Base-by-base conservation (phyloP, 1,140 invertebrate genomes). In the Trichonephila clavipes region DNA sequence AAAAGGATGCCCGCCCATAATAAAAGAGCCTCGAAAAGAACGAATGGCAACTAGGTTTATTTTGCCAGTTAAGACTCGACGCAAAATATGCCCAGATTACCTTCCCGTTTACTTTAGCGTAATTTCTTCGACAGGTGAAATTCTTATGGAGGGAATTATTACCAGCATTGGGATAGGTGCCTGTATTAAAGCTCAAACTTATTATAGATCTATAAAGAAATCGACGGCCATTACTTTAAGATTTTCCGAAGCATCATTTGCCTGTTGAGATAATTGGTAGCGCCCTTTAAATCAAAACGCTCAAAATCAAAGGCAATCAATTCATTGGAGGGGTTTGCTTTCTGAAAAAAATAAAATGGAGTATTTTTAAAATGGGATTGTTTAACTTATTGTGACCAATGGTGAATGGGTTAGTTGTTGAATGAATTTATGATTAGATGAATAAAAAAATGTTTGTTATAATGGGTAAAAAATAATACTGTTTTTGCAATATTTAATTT, bases 1-100 rank as follows among this genome's bases (percentile, higher is more conserved):
- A 93, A 88, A 88, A 93, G 91, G 91, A 92, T 92, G 91, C 77
- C 59, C 24, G 58, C 61, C 91, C 91, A 69, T 92, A 92, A 92
- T 92, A 92, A 92, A 92, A 92, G 82, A 92, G 87, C n/a, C 85
- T 8, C 18, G 62, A 81, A 34, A 34, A 51, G 77, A 40, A 66
- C 58, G 69, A 83, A 82, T 61, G 77, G 34, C 72, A 83, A 62
- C 81, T 85, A 66, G 82, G 34, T 85, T 91, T 85, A 85, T 90
- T 77, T 90, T 90, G n/a, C 69, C 72, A 77, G 72, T 77, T 77
- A 77, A 77, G 72, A 64, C 62, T 64, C 62, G 62, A 5, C 14
- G 62, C 19, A 21, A 64, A 64, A 64, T 64, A 64, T 64, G 18
- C 62, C 62, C 62, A 64, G 62, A 77, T 77, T 77, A 77, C 72